Base-by-base conservation (phyloP, 1,140 invertebrate species). In the Xylocopa sonorina region DNA sequence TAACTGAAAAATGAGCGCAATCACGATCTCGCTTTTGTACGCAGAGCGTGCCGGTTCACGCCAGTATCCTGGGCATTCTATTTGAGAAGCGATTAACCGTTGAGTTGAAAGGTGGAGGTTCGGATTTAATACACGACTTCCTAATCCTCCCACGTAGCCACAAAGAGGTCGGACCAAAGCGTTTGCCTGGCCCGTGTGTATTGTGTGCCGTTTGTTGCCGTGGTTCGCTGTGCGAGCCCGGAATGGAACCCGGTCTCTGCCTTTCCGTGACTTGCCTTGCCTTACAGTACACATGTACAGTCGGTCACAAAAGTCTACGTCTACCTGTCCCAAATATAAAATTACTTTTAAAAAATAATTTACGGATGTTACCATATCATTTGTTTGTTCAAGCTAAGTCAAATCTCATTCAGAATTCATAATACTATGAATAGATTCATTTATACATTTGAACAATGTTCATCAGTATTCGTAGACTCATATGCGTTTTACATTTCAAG, bases 41-140 rank as follows among this genome's bases (percentile, higher is more conserved):
- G 62, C 73, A 32, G 9, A 60, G 60, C 77, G 32, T 53, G 78
- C 55, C 63, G 38, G 55, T 81, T 63, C 46, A 29, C 29, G 71
- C 48, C 81, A 41, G 43, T 76, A 60, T 67, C 69, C 80, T 51
- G 73, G 51, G 68, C 71, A 29, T 76, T 79, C 80, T 77, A 87
- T 87, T 88, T 87, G 74, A 85, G 81, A 85, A 85, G 78, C 80
- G 57, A 85, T 87, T 83, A 87, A 87, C 67, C 80, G 85, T 80
- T 88, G 85, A 88, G 85, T 80, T 88, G 85, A 88, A 87, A 87
- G 85, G 74, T 87, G 74, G 83, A 88, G 78, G 75, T 83, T 87
- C 83, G 82, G 82, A 84, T 88, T 88, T 89, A 89, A 89, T 88
- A 80, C 81, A 71, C 87, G 84, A 89, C 88, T 89, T 89, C 88